Evolutionary conservation across 2,888 invertebrate species (phyloP).

Genomic region (Mongoloraphidia duomilia): DNA sequence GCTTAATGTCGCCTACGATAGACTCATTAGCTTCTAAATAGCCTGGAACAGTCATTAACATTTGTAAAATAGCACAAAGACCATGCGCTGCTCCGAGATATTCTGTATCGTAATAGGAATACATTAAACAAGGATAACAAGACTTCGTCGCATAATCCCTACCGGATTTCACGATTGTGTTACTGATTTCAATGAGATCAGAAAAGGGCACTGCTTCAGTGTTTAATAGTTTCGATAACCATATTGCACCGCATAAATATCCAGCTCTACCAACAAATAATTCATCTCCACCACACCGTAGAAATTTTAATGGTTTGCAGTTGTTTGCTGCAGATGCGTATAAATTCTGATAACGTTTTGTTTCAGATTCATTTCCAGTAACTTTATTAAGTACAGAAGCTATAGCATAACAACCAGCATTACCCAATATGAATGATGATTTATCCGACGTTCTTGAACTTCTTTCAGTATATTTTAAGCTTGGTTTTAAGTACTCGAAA

Average conservation of each 20-base stretch:
- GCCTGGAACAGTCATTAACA: constrained; percentile 43
- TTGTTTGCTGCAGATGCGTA: constrained; percentile 29
- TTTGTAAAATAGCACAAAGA: constrained; percentile 48
- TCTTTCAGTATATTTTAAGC: constrained; percentile 37
- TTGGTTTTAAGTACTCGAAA: constrained; percentile 45
- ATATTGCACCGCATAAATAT: constrained; percentile 61
- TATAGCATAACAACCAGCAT: constrained; percentile 61
- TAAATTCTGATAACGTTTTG: constrained; percentile 23
- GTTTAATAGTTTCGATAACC: constrained; percentile 46
- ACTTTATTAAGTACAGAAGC: constrained; percentile 46
- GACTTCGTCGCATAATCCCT: constrained; percentile 44
- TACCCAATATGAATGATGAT: constrained; percentile 64
- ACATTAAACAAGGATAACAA: constrained; percentile 58
- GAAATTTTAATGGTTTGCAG: constrained; percentile 39
- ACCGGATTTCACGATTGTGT: constrained; percentile 56
- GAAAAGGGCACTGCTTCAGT: constrained; percentile 29
- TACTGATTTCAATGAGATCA: constrained; percentile 48
- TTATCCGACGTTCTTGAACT: constrained; percentile 37
- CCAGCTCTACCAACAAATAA: constrained; percentile 76
- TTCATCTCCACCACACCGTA: constrained; percentile 63
- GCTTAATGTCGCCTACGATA: constrained; percentile 43
- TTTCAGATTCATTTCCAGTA: constrained; percentile 30
- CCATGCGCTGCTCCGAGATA: constrained; percentile 65
- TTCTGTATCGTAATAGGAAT: constrained; percentile 56
- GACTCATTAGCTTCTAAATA: constrained; percentile 38